Percentiles rank a stretch among this genome's conserved stretches.
phyloP scores from a whole-genome alignment of 1,140 invertebrate species.

The Ectropis grisescens region DNA sequence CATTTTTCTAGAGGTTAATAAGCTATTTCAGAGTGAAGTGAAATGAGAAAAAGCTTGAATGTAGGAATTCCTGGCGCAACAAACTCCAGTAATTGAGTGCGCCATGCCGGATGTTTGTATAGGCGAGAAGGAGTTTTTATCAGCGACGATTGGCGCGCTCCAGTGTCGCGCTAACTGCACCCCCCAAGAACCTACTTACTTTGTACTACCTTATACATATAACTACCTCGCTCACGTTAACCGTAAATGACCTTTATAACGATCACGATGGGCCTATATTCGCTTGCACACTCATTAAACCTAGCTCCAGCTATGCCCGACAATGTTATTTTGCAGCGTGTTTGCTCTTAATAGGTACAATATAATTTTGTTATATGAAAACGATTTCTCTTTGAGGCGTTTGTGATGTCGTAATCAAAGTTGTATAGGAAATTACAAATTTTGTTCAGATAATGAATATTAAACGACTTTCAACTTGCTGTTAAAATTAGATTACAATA shows the following conservation, averaged over 20 bases:
- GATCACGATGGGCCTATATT: slow-evolving; percentile 5
- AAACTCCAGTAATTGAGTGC: slow-evolving; percentile 45
- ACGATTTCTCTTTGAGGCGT: too few species aligned
- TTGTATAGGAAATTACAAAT: too few species aligned
- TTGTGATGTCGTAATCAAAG: too few species aligned
- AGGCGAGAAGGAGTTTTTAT: slow-evolving; percentile 35
- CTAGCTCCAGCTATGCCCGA: too few species aligned
- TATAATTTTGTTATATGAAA: too few species aligned
- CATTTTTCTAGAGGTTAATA: slow-evolving; percentile 21
- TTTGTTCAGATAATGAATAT: too few species aligned
- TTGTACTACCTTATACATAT: slow-evolving; percentile 2
- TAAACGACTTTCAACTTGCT: too few species aligned
- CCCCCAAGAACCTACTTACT: slow-evolving; percentile 8
- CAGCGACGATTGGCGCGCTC: slow-evolving; percentile 28
- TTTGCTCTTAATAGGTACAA: too few species aligned
- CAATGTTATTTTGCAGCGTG: too few species aligned
- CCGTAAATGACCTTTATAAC: slow-evolving; percentile 10
- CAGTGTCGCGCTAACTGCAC: slow-evolving; percentile 31
- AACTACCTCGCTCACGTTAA: neutral
- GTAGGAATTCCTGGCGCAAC: slow-evolving; percentile 32
- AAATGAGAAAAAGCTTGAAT: slow-evolving; percentile 23
- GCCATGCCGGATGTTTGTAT: slow-evolving; percentile 32
- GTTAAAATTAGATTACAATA: too few species aligned
- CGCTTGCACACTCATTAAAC: neutral
- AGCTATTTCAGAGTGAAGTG: slow-evolving; percentile 22